Evolutionary conservation across 2,888 invertebrate genomes (phyloP).

Genomic region (Lasioglossum pauxillum): DNA sequence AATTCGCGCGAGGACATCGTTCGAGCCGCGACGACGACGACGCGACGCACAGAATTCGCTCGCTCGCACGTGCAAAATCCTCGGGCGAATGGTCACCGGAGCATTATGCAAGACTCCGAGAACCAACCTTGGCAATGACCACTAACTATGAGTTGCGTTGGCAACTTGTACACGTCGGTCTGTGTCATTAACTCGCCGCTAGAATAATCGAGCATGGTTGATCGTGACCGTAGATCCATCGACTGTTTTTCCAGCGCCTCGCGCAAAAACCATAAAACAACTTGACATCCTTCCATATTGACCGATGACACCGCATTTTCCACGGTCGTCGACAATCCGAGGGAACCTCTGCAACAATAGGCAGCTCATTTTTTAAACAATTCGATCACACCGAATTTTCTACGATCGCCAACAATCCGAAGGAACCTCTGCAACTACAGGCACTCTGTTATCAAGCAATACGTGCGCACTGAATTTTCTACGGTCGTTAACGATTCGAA

Average conservation of each 20-base stretch:
- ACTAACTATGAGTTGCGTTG: constrained; percentile 47
- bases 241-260: background rate
- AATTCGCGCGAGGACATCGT: constrained; percentile 7
- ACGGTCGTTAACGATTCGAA: no score
- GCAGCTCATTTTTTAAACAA: no score
- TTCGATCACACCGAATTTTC: no score
- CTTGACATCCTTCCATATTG: background rate
- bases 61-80: constrained; percentile 7
- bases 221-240: background rate
- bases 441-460: no score
- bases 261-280: background rate
- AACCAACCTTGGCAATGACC: constrained; percentile 69
- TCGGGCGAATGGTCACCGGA: background rate
- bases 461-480: no score
- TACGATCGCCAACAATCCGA: no score
- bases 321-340: background rate
- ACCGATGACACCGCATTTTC: background rate
- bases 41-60: background rate
- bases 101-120: constrained; percentile 64
- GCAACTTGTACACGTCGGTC: constrained; percentile 21
- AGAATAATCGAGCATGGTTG: constrained; percentile 30
- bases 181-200: constrained; percentile 53
- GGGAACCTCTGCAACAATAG: background rate
- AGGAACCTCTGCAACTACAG: no score
- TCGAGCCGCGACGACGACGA: background rate